Base-by-base conservation (phyloP, 2,113 vertebrate species). In the Tinamus guttatus region DNA sequence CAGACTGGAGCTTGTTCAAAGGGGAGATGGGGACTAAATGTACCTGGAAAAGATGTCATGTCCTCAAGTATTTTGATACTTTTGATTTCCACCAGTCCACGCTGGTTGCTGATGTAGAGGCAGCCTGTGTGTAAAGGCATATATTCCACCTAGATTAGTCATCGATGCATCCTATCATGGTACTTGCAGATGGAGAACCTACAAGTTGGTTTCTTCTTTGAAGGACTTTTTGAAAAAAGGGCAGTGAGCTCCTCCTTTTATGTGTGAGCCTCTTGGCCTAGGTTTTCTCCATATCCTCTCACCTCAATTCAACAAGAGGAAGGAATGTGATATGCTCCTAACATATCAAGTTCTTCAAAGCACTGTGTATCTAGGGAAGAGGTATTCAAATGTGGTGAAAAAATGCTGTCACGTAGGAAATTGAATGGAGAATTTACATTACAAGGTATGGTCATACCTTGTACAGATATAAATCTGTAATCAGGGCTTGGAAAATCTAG, bases 71-170 rank as follows among this genome's bases (percentile, higher is more conserved):
- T 76, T 79, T 81, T 65, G 4, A 34, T n/a, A n/a, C n/a, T n/a
- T n/a, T n/a, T n/a, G n/a, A n/a, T n/a, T n/a, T n/a, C n/a, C n/a
- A n/a, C n/a, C n/a, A n/a, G n/a, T 52, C n/a, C 40, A 18, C 3
- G 0, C 14, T 16, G 27, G 47, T 69, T 30, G n/a, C 43, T 69
- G 7, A 63, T 14, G 45, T 64, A 80, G 65, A 24, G 24, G 9
- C 32, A 68, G 41, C 24, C 69, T 40, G 1, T 45, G 28, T 45
- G 63, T 40, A 28, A 63, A 85, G 41, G 19, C 34, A 5, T 8
- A 1, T 4, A 0, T 40, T 32, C 41, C 13, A 3, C n/a, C 19
- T 13, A 17, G 24, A 11, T 78, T 51, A 41, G 13, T 67, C 43
- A 32, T 40, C 47, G 56, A 7, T 7, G 0, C 5, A 38, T 85